Evolutionary conservation across 2,888 invertebrate species (phyloP).

Genomic region (Drosophila testacea): DNA sequence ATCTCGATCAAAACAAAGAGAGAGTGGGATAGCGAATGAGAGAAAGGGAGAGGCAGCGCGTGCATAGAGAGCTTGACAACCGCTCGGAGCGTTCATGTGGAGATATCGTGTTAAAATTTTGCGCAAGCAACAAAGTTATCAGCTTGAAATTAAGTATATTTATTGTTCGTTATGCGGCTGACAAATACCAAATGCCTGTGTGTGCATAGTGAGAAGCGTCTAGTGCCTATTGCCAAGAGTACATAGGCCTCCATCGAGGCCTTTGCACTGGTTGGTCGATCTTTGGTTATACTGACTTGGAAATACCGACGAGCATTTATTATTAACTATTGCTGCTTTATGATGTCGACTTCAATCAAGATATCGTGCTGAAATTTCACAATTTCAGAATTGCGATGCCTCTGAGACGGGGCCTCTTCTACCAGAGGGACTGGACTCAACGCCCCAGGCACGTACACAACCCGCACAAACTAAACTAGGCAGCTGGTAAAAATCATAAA

Average conservation of each 20-base stretch:
- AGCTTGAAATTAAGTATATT: conserved; percentile 65
- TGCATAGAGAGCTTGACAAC: conserved; percentile 27
- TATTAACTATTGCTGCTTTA: conserved; percentile 44
- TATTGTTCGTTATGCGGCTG: conserved; percentile 51
- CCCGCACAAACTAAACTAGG: conserved; percentile 12
- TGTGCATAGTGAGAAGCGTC: conserved; percentile 4
- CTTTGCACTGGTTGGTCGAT: conserved; percentile 23
- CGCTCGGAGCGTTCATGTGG: conserved; percentile 30
- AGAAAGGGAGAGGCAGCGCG: conserved; percentile 3
- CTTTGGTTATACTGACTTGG: conserved; percentile 23
- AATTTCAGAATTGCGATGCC: conserved; percentile 47
- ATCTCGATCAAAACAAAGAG: conserved; percentile 49
- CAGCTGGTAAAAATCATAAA: conserved; percentile 20
- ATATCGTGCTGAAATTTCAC: conserved; percentile 77
- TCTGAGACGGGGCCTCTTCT: conserved; percentile 51
- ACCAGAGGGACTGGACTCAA: conserved; percentile 36
- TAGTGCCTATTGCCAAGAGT: conserved; percentile 1
- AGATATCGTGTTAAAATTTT: conserved; percentile 74
- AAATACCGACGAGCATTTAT: conserved; percentile 40
- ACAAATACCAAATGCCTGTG: conserved; percentile 4
- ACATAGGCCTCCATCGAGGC: conserved; percentile 30
- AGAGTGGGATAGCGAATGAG: neutral
- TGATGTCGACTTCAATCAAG: conserved; percentile 60
- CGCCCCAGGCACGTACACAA: conserved; percentile 57
- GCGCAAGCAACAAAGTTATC: conserved; percentile 72